A percentile compares a stretch with the other conserved stretches of the same genome.
Evolutionary conservation across 2,113 vertebrate genomes (phyloP).

Genomic region (Podocnemis expansa): DNA sequence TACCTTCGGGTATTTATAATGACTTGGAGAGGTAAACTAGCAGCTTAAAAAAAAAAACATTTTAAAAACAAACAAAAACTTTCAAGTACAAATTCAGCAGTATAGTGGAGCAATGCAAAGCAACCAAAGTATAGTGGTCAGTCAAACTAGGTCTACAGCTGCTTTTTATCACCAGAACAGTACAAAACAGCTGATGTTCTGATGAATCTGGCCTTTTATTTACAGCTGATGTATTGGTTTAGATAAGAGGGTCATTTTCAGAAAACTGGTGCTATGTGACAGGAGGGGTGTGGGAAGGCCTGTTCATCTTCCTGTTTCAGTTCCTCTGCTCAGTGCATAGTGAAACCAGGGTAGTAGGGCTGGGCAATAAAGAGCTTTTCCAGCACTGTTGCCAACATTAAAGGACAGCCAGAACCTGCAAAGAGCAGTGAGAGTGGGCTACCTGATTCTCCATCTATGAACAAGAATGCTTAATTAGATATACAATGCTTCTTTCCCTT

Average conservation of each 20-base stretch:
- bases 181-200: neutral
- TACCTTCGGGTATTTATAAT: accelerated
- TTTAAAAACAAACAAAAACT: neutral
- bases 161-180: neutral
- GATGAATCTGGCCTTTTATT: neutral
- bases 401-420: neutral
- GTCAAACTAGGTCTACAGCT: neutral
- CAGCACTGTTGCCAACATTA: neutral
- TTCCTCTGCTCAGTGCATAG: neutral
- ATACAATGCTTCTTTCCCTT: too few relatives aligned
- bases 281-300: neutral
- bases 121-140: neutral
- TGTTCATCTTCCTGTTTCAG: neutral
- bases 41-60: too few relatives aligned
- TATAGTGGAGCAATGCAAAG: neutral
- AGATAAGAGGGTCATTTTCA: neutral
- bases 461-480: neutral
- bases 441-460: neutral
- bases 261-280: neutral
- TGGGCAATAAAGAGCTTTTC: neutral
- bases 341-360: neutral
- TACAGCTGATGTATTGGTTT: neutral
- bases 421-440: neutral
- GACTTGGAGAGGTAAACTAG: neutral
- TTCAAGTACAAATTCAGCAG: neutral